These are phyloP conservation scores for Baronia brevicornis DNA, from an alignment of 2,888 invertebrate genomes.

Conservation along the genomic window DNA sequence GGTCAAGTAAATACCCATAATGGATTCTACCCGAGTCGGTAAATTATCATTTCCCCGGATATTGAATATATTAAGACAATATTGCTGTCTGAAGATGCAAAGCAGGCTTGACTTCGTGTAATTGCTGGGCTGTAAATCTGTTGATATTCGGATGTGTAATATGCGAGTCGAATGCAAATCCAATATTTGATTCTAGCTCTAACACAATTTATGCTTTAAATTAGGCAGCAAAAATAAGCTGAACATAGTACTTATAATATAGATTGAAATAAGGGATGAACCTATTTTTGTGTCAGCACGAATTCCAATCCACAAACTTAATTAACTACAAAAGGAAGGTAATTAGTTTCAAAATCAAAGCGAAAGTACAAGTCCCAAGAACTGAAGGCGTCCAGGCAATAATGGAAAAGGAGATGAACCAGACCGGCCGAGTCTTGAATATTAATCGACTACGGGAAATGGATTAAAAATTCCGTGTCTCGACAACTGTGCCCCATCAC, in stretches of 20 bases:
- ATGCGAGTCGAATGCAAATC: constrained; percentile 10
- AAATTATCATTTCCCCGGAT: constrained; percentile 73
- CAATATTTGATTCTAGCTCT: too few relatives aligned
- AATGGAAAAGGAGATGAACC: constrained; percentile 73
- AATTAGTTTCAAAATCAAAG: constrained; percentile 71
- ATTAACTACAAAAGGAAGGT: constrained; percentile 54
- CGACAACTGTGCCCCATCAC: constrained; percentile 51
- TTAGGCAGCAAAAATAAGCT: too few relatives aligned
- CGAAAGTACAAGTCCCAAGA: constrained; percentile 27
- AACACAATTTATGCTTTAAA: too few relatives aligned
- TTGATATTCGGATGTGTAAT: constrained; percentile 13
- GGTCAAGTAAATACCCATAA: constrained; percentile 76
- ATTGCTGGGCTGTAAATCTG: constrained; percentile 36
- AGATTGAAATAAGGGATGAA: too few relatives aligned
- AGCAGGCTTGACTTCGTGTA: constrained; percentile 50
- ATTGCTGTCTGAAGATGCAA: constrained; percentile 52
- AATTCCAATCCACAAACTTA: constrained; percentile 24
- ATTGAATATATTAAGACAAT: constrained; percentile 73
- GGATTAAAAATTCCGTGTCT: constrained; percentile 75
- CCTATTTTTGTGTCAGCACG: background rate
- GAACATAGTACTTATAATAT: constrained; percentile 3
- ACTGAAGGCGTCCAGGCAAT: constrained; percentile 57
- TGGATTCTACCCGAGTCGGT: constrained; percentile 66
- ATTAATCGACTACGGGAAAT: constrained; percentile 75
- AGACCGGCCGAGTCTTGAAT: constrained; percentile 72